A percentile compares a stretch with the other conserved stretches of the same genome.
Conservation (phyloP, 2,797 vertebrate genomes). For the Urocyon cinereoargenteus region DNA sequence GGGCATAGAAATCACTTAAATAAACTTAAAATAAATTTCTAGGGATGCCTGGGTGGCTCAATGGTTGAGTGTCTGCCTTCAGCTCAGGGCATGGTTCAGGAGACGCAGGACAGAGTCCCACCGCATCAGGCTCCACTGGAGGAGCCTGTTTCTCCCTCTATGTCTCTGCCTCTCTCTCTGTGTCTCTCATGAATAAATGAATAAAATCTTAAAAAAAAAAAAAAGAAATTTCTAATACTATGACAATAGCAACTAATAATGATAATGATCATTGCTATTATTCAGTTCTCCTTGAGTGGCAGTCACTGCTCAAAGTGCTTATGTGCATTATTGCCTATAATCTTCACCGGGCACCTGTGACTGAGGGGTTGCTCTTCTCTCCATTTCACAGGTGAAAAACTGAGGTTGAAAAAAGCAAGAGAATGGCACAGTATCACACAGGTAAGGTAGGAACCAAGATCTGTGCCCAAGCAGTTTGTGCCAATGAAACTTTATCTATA, state of each 20-base stretch:
- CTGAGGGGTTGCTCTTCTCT: not conserved
- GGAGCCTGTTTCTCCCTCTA: too few species aligned
- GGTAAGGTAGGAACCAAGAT: not conserved
- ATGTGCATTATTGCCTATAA: not conserved
- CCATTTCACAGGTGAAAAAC: not conserved
- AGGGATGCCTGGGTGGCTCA: too few species aligned
- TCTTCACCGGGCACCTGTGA: not conserved
- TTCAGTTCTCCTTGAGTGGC: not conserved
- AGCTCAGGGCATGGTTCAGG: too few species aligned
- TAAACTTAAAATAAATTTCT: not conserved
- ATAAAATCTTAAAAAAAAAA: too few species aligned
- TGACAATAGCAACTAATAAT: not conserved
- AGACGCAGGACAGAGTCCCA: too few species aligned
- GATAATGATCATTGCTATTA: not conserved
- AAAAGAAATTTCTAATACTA: not conserved
- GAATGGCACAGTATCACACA: not conserved
- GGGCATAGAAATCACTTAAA: not conserved
- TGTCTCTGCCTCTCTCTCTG: too few species aligned
- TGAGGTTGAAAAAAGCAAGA: not conserved
- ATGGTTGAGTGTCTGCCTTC: too few species aligned
- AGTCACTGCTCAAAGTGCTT: not conserved
- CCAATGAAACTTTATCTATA: not conserved
- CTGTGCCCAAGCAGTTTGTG: not conserved
- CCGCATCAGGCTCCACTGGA: too few species aligned
- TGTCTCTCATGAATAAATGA: too few species aligned